Conservation (phyloP, 2,797 vertebrate genomes). For the Phataginus tricuspis region DNA sequence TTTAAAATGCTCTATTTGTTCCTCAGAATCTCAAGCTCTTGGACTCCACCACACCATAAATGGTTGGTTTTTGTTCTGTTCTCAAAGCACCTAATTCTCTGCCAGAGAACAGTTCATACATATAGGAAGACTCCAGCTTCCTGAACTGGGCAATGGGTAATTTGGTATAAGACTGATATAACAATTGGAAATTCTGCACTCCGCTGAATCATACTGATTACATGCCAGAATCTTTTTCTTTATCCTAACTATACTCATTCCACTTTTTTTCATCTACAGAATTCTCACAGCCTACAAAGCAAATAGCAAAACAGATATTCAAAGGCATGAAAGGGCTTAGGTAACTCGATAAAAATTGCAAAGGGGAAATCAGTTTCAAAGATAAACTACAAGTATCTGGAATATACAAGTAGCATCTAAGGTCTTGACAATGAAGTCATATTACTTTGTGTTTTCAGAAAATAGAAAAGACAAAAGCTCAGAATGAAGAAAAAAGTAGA, state of each 20-base stretch:
- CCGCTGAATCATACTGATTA: slow-evolving; percentile 35
- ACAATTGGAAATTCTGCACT: slow-evolving; percentile 51
- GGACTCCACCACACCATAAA: neutral
- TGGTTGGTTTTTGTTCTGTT: slow-evolving; percentile 17
- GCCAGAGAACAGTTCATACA: slow-evolving; percentile 45
- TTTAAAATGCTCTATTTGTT: neutral
- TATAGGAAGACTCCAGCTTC: slow-evolving; percentile 54
- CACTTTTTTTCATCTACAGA: neutral
- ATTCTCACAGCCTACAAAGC: slow-evolving; percentile 31
- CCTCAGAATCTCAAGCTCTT: neutral
- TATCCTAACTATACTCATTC: neutral
- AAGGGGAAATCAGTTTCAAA: slow-evolving; percentile 38
- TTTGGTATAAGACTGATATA: slow-evolving; percentile 65
- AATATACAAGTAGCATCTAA: neutral
- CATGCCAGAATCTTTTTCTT: neutral
- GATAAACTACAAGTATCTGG: neutral
- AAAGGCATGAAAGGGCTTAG: neutral
- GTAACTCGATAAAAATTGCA: slow-evolving; percentile 43
- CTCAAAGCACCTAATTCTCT: slow-evolving; percentile 16
- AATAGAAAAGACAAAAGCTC: neutral
- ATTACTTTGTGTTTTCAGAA: slow-evolving; percentile 21
- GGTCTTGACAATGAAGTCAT: neutral
- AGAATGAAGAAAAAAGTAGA: slow-evolving; percentile 56
- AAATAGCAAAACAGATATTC: slow-evolving; percentile 25
- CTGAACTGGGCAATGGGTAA: slow-evolving; percentile 21